Conservation (phyloP, 2,888 invertebrate species). For the Lepas anatifera region DNA sequence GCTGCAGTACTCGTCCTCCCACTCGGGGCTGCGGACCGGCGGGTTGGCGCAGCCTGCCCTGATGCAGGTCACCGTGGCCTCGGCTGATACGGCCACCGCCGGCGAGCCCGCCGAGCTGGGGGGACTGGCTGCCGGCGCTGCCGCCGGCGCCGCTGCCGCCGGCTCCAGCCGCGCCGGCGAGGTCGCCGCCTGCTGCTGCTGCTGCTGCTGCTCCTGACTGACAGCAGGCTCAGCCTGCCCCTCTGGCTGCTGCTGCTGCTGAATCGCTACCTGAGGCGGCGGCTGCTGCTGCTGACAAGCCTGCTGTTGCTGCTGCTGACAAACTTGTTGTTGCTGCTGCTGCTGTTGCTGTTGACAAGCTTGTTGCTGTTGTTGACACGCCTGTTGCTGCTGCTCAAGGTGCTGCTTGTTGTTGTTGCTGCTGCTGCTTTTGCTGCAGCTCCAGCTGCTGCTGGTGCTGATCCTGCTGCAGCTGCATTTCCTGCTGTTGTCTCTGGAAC, state of each 20-base stretch:
- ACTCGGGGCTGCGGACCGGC: conserved; percentile 79
- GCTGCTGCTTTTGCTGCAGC: conserved; percentile 17
- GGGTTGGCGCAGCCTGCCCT: conserved; percentile 82
- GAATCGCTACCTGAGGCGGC: no score
- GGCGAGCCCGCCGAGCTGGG: not conserved
- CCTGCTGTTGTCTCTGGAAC: not conserved
- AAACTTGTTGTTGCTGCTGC: conserved; percentile 15
- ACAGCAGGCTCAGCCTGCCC: no score
- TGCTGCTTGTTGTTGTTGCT: conserved; percentile 6
- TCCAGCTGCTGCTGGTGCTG: conserved; percentile 15
- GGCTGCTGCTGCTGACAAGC: not conserved
- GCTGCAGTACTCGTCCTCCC: conserved; percentile 96
- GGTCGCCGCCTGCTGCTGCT: not conserved
- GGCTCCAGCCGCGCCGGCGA: not conserved
- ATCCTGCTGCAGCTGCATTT: not conserved
- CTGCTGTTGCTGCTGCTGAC: not conserved
- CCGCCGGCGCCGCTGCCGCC: not conserved
- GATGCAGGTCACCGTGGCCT: conserved; percentile 44
- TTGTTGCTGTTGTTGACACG: conserved; percentile 15
- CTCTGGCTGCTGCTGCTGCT: not conserved
- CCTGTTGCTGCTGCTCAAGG: conserved; percentile 16
- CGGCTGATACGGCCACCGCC: not conserved
- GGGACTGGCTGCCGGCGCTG: not conserved
- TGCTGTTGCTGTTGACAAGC: conserved; percentile 16
- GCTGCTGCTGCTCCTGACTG: not conserved